Conservation (phyloP, 2,113 vertebrate genomes). For the Uria aalge region DNA sequence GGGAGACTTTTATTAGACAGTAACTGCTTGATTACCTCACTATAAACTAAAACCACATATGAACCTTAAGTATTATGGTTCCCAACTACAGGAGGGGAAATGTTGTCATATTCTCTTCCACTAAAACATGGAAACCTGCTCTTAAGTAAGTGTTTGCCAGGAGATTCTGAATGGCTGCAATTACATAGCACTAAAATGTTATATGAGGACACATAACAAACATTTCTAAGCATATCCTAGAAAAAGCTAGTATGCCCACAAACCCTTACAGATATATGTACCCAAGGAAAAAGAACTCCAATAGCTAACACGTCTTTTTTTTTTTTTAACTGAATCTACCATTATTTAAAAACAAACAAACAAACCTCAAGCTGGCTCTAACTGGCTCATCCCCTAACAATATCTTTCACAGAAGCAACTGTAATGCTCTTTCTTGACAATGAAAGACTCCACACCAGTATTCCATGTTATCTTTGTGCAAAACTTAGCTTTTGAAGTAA, state of each 20-base stretch:
- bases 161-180: not conserved
- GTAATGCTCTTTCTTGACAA: not conserved
- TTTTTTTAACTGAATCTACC: not conserved
- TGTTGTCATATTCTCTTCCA: not conserved
- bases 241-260: not conserved
- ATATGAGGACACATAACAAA: not conserved
- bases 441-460: not conserved
- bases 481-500: not conserved
- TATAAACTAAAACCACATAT: not conserved
- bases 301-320: not conserved
- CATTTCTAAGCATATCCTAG: not conserved
- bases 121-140: not conserved
- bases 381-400: not conserved
- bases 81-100: not conserved
- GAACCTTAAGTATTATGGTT: not conserved
- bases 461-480: not conserved
- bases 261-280: not conserved
- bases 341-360: not conserved
- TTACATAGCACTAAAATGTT: not conserved
- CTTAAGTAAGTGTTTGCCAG: not conserved
- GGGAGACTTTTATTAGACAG: not conserved
- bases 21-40: not conserved
- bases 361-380: not conserved
- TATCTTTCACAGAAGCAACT: not conserved
- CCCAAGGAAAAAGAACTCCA: not conserved